Percentiles rank a stretch among this genome's conserved stretches.
Conservation (phyloP, 2,888 invertebrate species). For the Tenthredo distinguenda region DNA sequence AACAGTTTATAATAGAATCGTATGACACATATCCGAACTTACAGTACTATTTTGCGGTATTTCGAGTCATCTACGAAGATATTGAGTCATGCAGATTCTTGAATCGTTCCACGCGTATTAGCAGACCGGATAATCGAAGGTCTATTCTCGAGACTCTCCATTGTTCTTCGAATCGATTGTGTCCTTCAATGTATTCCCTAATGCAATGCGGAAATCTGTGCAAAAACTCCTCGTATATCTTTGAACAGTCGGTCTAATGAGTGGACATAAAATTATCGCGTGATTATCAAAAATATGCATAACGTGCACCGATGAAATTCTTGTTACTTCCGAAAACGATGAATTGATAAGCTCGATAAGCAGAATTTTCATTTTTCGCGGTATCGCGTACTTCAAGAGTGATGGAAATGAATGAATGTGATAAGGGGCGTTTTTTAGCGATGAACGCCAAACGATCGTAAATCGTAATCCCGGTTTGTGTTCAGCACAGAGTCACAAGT, state of each 20-base stretch:
- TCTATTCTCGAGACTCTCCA: neutral
- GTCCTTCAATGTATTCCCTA: neutral
- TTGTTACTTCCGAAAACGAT: neutral
- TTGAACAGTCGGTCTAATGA: neutral
- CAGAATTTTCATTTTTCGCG: neutral
- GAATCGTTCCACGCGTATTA: neutral
- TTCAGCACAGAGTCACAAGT: neutral
- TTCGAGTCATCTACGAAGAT: neutral
- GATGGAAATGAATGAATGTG: neutral
- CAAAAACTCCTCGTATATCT: neutral
- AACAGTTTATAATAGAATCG: neutral
- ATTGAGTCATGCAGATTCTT: neutral
- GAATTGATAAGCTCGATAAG: neutral
- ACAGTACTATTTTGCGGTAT: neutral
- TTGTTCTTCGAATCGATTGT: slow-evolving; percentile 11
- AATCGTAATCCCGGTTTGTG: neutral
- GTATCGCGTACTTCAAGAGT: neutral
- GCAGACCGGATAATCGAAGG: neutral
- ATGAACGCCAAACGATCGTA: neutral
- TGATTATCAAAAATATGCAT: neutral
- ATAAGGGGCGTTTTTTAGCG: neutral
- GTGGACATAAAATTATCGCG: neutral
- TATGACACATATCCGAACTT: neutral
- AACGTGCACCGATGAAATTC: neutral
- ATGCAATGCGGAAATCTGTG: neutral